These are phyloP conservation scores for Seriola quinqueradiata DNA, from an alignment of 2,113 vertebrate species.

Conservation along the genomic window DNA sequence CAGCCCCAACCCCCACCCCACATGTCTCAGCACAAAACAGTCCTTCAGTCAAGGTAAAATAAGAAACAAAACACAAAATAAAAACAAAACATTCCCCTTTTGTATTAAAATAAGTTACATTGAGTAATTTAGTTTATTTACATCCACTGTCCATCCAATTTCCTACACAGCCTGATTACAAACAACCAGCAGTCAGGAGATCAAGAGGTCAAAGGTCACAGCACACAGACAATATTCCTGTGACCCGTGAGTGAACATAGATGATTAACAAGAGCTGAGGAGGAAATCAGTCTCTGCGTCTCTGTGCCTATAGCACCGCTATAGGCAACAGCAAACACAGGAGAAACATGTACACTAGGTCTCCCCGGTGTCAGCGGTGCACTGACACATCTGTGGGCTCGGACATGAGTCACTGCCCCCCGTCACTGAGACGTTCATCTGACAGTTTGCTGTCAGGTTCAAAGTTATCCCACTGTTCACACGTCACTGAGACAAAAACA, in stretches of 20 bases:
- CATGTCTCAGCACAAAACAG: neutral
- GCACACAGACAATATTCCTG: slow-evolving; percentile 69
- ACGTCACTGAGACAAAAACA: neutral
- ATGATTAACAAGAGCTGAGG: slow-evolving; percentile 50
- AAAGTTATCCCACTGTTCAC: neutral
- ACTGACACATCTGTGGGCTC: neutral
- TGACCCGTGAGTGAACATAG: slow-evolving; percentile 67
- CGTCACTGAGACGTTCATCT: neutral
- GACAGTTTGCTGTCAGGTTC: neutral
- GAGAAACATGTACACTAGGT: neutral
- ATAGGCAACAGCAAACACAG: slow-evolving; percentile 23
- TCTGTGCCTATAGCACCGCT: slow-evolving; percentile 42
- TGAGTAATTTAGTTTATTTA: slow-evolving; percentile 13
- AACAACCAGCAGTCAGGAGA: slow-evolving; percentile 41
- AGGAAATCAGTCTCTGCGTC: slow-evolving; percentile 31
- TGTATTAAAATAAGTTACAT: neutral
- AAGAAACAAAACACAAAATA: no score
- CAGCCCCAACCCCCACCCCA: neutral
- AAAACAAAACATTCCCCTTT: neutral
- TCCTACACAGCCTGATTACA: slow-evolving; percentile 49
- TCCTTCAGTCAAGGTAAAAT: neutral
- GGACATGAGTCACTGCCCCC: neutral
- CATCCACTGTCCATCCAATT: slow-evolving; percentile 18
- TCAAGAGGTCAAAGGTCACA: slow-evolving; percentile 69
- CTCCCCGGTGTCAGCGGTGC: neutral